Evolutionary conservation across 2,797 vertebrate species (phyloP), one percentile per base, ranked within the genome.

Genomic region (Hemibagrus guttatus): DNA sequence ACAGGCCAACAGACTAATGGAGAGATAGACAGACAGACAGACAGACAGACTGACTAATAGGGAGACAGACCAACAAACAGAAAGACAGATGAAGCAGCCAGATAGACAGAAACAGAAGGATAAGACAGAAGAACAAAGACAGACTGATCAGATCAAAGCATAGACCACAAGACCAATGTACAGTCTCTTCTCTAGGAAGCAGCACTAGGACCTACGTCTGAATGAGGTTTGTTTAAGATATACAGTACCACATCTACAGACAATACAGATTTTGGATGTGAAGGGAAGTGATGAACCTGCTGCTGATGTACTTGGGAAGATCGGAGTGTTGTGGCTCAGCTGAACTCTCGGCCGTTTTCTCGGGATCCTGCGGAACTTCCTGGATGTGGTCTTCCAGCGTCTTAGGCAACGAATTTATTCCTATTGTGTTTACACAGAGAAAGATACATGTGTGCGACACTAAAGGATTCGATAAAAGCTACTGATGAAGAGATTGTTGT

Each of bases 311-410:
- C 46, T 86, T 76, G 2, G 84, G 76, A 68, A 85, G n/a, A 90
- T 88, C 83, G 75, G 83, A 87, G 23, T 75, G 61, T 12, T 35
- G 54, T 8, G 88, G 87, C 3, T 94, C 90, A 4, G 87, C 90
- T 8, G 90, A 90, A 85, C 91, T 89, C 88, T 93, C 91, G 0
- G 83, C 39, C 6, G 76, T 84, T 56, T 69, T 54, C 49, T 59
- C 52, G 21, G 91, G 88, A 12, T 92, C 91, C 2, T 81, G 84
- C 39, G n/a, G n/a, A 83, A 63, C 59, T 12, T 49, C 83, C 16
- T 17, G 64, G 49, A 61, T 28, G 26, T 3, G 71, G 52, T 42
- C 68, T 26, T 87, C 81, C 59, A 46, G 39, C 12, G 23, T 58
- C 84, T 58, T 81, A 17, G 59, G 23, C 31, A 54, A 69, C 2